A percentile compares a stretch with the other conserved stretches of the same genome.
These are phyloP conservation scores for Salvelinus fontinalis DNA, from an alignment of 2,113 vertebrate genomes.

Conservation along the genomic window DNA sequence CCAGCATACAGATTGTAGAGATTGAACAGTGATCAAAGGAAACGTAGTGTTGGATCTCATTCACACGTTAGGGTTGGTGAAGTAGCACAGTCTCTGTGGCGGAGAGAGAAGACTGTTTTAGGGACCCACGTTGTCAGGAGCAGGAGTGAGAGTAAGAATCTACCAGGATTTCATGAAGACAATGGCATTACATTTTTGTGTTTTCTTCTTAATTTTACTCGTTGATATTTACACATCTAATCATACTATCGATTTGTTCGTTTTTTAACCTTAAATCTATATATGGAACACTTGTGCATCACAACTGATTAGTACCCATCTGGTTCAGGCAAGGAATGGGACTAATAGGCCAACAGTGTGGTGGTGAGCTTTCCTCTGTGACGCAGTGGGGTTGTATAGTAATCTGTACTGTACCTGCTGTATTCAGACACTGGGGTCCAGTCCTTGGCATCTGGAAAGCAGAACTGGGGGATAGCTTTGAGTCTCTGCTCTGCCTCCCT, in stretches of 20 bases:
- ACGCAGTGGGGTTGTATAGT: neutral
- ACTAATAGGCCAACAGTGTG: too few relatives aligned
- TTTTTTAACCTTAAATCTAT: too few relatives aligned
- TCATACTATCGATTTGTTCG: too few relatives aligned
- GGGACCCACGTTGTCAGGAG: neutral
- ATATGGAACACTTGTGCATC: too few relatives aligned
- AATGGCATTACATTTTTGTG: neutral
- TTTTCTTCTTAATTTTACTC: neutral
- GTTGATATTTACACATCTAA: neutral
- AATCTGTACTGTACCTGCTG: conserved; percentile 77
- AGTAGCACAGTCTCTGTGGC: conserved; percentile 6
- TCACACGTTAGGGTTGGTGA: neutral
- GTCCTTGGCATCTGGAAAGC: conserved; percentile 98
- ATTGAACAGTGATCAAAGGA: conserved; percentile 3
- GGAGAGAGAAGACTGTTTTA: conserved; percentile 4
- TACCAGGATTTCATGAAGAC: neutral
- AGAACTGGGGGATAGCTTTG: conserved; percentile 98
- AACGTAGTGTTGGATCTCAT: conserved; percentile 8
- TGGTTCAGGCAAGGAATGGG: too few relatives aligned
- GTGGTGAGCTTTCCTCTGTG: too few relatives aligned
- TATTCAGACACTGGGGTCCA: conserved; percentile 94
- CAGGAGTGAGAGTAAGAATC: neutral
- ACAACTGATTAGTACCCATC: too few relatives aligned
- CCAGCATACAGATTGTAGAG: conserved; percentile 1
- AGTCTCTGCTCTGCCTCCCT: conserved; percentile 95